Evolutionary conservation across 1,140 invertebrate genomes (phyloP), one percentile per base, ranked within the genome.

Genomic region (Euglossa dilemma): DNA sequence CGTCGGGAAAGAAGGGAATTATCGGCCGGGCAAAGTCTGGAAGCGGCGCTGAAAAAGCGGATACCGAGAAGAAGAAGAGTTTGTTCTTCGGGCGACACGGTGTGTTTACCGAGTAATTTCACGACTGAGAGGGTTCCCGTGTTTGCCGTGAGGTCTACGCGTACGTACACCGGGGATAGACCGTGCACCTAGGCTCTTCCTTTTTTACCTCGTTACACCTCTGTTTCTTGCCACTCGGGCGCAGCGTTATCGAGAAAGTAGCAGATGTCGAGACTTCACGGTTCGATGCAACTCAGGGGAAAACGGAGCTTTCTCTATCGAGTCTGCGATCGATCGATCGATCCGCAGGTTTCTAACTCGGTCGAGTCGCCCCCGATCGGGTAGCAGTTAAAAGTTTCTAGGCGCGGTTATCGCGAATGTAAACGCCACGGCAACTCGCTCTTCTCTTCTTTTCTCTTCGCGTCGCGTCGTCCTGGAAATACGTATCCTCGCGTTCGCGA

Each of bases 51-150:
- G 25, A 16, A 28, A 3, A 11, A 50, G 2, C 36, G 25, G 20
- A n/a, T n/a, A 9, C n/a, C 1, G 5, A 6, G 23, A 11, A 20
- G n/a, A 36, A 20, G n/a, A 36, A 54, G 61, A 72, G 20, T 52
- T 25, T 43, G 25, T 61, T 18, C 67, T 36, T 14, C 3, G 1
- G 18, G 61, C 66, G 45, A 23, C 14, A 61, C 52, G 57, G 25
- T 25, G 28, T 23, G 36, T 54, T 83, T 59, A 18, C 59, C 54
- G 50, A 56, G 70, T 69, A 45, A 75, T 57, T 75, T 70, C 9
- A 69, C 70, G 69, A 67, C 75, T 50, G 50, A 52, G 25, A 70
- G 43, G 25, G n/a, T 70, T 79, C 66, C 66, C 64, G 50, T 78
- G 76, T 78, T 45, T 43, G 50, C 50, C 52, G 12, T 23, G 52